These are phyloP conservation scores for Tethea ocularis DNA, from an alignment of 2,888 invertebrate species.

Conservation along the genomic window DNA sequence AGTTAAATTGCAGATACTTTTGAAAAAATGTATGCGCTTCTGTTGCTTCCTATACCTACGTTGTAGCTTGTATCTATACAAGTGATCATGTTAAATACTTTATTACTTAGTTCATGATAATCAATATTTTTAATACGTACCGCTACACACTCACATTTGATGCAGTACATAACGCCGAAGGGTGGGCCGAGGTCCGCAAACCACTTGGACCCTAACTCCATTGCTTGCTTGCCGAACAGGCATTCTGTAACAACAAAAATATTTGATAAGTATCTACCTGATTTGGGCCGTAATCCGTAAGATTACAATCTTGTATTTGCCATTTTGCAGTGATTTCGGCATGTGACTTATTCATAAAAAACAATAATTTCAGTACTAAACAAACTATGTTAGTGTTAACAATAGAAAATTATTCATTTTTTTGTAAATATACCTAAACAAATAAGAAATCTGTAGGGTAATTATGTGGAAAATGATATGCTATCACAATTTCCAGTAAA, in stretches of 20 bases:
- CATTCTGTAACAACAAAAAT: slow-evolving; percentile 90
- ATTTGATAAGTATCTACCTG: slow-evolving; percentile 28
- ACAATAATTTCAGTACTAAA: background rate
- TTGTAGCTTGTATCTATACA: background rate
- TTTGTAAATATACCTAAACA: background rate
- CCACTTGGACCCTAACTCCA: slow-evolving; percentile 95
- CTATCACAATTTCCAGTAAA: background rate
- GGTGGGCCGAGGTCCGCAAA: slow-evolving; percentile 96
- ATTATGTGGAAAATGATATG: background rate
- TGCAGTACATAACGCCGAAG: slow-evolving; percentile 97
- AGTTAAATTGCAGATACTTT: background rate
- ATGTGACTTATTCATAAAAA: background rate
- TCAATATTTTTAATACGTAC: slow-evolving; percentile 86
- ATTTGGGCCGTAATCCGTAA: slow-evolving; percentile 7
- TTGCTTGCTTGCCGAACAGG: slow-evolving; percentile 93
- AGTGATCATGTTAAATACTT: background rate
- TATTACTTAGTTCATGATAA: slow-evolving; percentile 11
- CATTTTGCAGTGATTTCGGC: background rate
- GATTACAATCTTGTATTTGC: background rate
- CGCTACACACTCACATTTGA: slow-evolving; percentile 96
- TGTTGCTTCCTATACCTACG: too few relatives aligned
- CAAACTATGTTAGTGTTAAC: background rate
- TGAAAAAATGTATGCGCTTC: background rate
- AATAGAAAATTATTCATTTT: background rate
- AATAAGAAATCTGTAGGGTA: background rate